Percentiles rank a stretch among this genome's conserved stretches.
Evolutionary conservation across 2,888 invertebrate genomes (phyloP).

Genomic region (Morinoia aosen): DNA sequence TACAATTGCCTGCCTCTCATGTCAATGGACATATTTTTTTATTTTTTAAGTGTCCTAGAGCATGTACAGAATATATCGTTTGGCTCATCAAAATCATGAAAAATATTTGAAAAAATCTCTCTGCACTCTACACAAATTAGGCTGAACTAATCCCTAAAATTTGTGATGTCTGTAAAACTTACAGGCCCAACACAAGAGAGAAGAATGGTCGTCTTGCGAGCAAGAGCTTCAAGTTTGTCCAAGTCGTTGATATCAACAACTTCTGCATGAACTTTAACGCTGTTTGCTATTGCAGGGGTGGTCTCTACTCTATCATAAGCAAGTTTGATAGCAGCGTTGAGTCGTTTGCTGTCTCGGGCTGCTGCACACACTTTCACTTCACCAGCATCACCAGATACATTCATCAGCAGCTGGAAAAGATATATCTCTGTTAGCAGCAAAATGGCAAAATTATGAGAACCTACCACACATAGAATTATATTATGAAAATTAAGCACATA

Average conservation of each 20-base stretch:
- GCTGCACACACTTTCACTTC: constrained; percentile 58
- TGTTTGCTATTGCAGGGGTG: constrained; percentile 73
- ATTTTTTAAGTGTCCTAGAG: no score
- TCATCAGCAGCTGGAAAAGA: neutral
- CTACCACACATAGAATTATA: neutral
- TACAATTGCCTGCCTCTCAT: no score
- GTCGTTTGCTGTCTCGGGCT: constrained; percentile 60
- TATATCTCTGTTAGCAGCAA: no score
- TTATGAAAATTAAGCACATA: neutral
- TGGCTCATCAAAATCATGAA: no score
- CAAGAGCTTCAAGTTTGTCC: constrained; percentile 85
- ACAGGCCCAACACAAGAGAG: constrained; percentile 94
- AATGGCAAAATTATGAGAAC: neutral
- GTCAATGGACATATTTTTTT: no score
- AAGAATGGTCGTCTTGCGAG: constrained; percentile 82
- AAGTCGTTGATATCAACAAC: constrained; percentile 84
- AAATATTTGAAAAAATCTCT: no score
- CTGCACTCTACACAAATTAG: no score
- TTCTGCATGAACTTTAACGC: constrained; percentile 77
- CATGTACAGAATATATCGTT: no score
- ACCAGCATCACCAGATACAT: neutral
- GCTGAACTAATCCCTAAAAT: neutral
- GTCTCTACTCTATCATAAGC: constrained; percentile 72
- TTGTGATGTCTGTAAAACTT: constrained; percentile 68
- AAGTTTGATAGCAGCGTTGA: constrained; percentile 51